Base-by-base conservation (phyloP, 2,888 invertebrate species). In the Agrotis clavis region DNA sequence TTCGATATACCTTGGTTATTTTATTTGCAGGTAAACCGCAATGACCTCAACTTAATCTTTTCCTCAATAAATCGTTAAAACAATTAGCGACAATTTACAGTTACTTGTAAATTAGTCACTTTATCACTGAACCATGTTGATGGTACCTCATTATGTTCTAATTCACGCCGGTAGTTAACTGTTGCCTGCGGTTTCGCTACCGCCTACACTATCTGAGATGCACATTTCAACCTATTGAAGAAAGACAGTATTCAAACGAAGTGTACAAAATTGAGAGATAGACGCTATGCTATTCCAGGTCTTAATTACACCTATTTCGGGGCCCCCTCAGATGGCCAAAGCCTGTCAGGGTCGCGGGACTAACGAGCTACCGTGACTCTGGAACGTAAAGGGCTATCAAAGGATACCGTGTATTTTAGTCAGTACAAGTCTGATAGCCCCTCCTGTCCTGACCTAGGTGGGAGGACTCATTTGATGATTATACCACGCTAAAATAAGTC, bases 61-160 rank as follows among this genome's bases (percentile, higher is more conserved):
- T 57, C 53, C 68, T 54, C 74, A 69, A 74, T 78, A 62, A 74
- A 73, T 61, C 51, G 53, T 54, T 74, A 66, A 73, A 62, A 66
- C 59, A 66, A 74, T 69, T 66, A 66, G 21, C 25, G 13, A 41
- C 19, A 51, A 57, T 66, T 64, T 62, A 57, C 67, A 54, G 62
- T 57, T 45, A 35, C 41, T 35, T 67, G 57, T 62, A 66, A 78
- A 67, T 77, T 60, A 21, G 35, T 77, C 30, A 48, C 21, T 56
- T 64, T 76, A 76, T 61, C 47, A 30, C 59, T 25, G 6, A 21
- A 45, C 30, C 13, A 14, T 19, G 61, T 19, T 61, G 47, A 76
- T 47, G 13, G 5, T 25, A 62, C 4, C 19, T 35, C 51, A 57
- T 75, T 74, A 51, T 13, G 45, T 14, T 47, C 19, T 51, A 47